Percentiles rank a stretch among this genome's conserved stretches.
Evolutionary conservation across 35 echinoderm and acorn worm species (phyloP).

Genomic region (Heliocidaris tuberculata): DNA sequence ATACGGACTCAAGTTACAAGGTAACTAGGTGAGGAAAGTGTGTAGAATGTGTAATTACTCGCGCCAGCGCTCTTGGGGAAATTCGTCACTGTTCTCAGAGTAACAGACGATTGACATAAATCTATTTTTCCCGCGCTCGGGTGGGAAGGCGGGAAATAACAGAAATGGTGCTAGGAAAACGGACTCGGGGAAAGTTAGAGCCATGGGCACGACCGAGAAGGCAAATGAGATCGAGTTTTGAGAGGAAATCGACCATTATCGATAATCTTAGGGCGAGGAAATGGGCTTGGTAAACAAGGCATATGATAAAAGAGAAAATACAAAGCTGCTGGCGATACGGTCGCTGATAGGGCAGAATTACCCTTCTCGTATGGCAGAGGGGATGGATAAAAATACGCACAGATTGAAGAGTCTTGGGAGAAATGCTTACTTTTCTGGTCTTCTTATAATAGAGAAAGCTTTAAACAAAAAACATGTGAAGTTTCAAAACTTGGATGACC

Average conservation of each 20-base stretch:
- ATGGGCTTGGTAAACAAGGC: constrained; percentile 1
- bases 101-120: background rate
- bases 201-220: background rate
- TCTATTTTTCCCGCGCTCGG: background rate
- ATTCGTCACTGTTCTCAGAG: background rate
- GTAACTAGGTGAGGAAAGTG: background rate
- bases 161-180: background rate
- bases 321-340: background rate
- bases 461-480: background rate
- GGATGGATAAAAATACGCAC: background rate
- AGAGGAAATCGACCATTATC: constrained; percentile 10
- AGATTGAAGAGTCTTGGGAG: background rate
- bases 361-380: background rate
- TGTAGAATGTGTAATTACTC: background rate
- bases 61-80: background rate
- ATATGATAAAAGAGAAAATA: background rate
- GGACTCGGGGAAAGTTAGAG: background rate
- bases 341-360: background rate
- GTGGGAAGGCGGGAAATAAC: too few relatives aligned
- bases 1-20: background rate
- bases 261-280: background rate
- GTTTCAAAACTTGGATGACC: background rate
- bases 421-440: background rate
- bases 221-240: background rate
- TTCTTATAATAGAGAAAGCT: background rate